phyloP scores from a whole-genome alignment of 2,797 vertebrate species.

The Ataeniobius toweri region DNA sequence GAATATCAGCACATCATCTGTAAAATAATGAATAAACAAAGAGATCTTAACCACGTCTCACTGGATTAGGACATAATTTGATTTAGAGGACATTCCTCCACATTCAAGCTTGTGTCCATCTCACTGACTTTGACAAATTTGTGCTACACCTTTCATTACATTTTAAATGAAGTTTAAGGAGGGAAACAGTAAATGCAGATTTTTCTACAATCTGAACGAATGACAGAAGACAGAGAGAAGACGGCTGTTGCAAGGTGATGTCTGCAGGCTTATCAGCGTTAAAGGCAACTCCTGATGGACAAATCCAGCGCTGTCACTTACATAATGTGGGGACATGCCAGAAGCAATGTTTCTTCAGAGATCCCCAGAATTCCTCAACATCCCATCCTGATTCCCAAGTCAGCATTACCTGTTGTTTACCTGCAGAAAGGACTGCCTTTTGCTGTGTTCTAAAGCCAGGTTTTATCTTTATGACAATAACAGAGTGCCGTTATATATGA shows the following conservation, averaged over 20 bases:
- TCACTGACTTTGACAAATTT: not conserved
- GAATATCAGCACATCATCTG: not conserved
- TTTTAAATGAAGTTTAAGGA: not conserved
- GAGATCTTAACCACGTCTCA: not conserved
- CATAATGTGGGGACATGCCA: slow-evolving; percentile 11
- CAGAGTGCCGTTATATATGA: slow-evolving; percentile 38
- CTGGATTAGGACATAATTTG: not conserved
- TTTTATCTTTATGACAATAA: slow-evolving; percentile 7
- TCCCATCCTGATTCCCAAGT: slow-evolving; percentile 8
- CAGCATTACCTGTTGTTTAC: slow-evolving; percentile 16
- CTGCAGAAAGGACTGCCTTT: slow-evolving; percentile 33
- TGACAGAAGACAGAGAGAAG: not conserved
- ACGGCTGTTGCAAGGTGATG: not conserved
- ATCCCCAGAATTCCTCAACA: not conserved
- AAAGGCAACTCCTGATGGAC: not conserved
- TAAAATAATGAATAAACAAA: not conserved
- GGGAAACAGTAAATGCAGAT: not conserved
- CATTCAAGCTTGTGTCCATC: not conserved
- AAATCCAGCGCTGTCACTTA: slow-evolving; percentile 14
- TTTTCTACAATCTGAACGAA: not conserved
- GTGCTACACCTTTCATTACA: not conserved
- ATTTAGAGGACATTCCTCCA: not conserved
- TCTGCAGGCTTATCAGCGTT: not conserved
- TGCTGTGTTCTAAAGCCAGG: slow-evolving; percentile 38
- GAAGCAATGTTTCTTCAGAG: slow-evolving; percentile 16